Percentiles rank a stretch among this genome's conserved stretches.
phyloP scores from a whole-genome alignment of 2,888 invertebrate species.

The Polylopha cassiicola region DNA sequence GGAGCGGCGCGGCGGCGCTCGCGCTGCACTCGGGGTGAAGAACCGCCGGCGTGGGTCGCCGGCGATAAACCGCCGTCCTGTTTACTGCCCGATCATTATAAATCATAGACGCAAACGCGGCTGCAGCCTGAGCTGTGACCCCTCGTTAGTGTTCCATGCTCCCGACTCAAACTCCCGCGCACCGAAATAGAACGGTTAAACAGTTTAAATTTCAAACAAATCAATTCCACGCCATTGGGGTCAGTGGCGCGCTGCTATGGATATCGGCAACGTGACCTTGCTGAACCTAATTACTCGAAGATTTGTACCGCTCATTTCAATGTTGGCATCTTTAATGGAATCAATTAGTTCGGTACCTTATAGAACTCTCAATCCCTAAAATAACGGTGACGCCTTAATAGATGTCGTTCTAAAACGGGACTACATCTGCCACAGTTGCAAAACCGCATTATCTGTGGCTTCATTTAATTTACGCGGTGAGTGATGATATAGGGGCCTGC shows the following conservation, averaged over 20 bases:
- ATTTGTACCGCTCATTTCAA: slow-evolving; percentile 5
- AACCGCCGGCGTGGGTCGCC: slow-evolving; percentile 43
- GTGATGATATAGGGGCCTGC: slow-evolving; percentile 32
- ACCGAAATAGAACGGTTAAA: slow-evolving; percentile 27
- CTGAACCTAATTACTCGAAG: slow-evolving; percentile 17
- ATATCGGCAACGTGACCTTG: slow-evolving; percentile 20
- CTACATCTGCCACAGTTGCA: slow-evolving; percentile 29
- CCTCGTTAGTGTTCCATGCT: slow-evolving; percentile 47
- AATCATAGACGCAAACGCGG: slow-evolving; percentile 55
- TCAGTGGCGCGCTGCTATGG: slow-evolving; percentile 32
- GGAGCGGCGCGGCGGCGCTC: slow-evolving; percentile 24
- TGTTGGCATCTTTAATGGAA: no score
- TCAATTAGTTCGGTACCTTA: no score
- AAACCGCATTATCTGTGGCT: slow-evolving; percentile 34
- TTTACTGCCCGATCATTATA: slow-evolving; percentile 61
- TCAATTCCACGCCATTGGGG: slow-evolving; percentile 27
- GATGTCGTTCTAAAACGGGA: slow-evolving; percentile 8
- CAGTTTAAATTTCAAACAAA: slow-evolving; percentile 16
- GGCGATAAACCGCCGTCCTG: slow-evolving; percentile 57
- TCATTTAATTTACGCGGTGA: slow-evolving; percentile 22
- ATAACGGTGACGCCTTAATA: no score
- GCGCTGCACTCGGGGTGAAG: slow-evolving; percentile 51
- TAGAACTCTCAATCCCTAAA: no score
- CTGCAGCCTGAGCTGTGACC: slow-evolving; percentile 64
- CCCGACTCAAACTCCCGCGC: slow-evolving; percentile 9